Evolutionary conservation across 2,113 vertebrate genomes (phyloP), one percentile per base, ranked within the genome.

Genomic region (Pollachius pollachius): DNA sequence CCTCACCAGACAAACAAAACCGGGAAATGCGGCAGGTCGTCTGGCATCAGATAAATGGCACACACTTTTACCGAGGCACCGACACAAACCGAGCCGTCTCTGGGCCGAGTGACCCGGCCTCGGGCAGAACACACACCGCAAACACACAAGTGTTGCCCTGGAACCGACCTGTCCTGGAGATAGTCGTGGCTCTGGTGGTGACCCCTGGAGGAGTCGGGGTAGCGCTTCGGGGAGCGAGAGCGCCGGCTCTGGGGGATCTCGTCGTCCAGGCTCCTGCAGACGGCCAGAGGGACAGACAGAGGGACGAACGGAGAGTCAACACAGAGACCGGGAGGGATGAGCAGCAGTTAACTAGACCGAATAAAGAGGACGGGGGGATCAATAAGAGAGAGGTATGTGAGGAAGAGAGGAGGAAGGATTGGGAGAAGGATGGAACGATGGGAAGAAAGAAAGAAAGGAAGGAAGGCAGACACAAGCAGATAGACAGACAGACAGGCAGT

Each of bases 191-290:
- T 85, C 59, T 84, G 84, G 60, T 78, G 83, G 66, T 91, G 89
- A 78, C 91, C 91, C 92, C 93, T 92, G 81, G 91, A 91, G 85
- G 94, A 87, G 83, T 98, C 95, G 67, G 95, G 92, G 94, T 95
- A 93, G 88, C 95, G 94, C 64, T 94, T 95, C 68, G 97, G 97
- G 89, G 96, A 98, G 73, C 96, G 96, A 81, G 97, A 97, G 81
- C 95, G 93, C 85, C 95, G 94, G 72, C 87, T 89, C 78, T 96
- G 95, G 90, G 96, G 94, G 88, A 96, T 95, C 92, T 99, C 96
- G 91, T 98, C 96, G 91, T 98, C 96, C 92, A 99, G 92, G 93
- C 97, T 99, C 94, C 96, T 98, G 78, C 60, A 62, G 41, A 63
- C 83, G 89, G 27, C 71, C 27, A 76, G 15, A 69, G 27, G 57